phyloP scores from a whole-genome alignment of 1,140 invertebrate genomes.

The Druon quercuslanigerum region DNA sequence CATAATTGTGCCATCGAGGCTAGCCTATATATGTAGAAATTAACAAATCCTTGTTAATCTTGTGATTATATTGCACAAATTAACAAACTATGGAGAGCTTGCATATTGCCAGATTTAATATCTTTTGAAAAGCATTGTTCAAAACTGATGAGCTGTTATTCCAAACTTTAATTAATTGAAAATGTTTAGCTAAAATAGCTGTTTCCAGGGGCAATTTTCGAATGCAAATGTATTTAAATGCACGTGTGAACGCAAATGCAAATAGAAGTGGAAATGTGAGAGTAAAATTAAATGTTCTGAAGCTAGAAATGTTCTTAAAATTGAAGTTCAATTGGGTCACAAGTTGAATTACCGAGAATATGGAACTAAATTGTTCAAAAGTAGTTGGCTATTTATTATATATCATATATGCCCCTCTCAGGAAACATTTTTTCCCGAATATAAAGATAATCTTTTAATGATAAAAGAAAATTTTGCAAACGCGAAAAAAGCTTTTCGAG shows the following conservation, averaged over 20 bases:
- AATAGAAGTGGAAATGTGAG: no score
- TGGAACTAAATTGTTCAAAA: constrained; percentile 14
- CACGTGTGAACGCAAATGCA: not conserved
- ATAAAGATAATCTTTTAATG: not conserved
- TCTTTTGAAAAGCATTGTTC: no score
- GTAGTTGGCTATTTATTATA: constrained; percentile 15
- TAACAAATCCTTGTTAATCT: no score
- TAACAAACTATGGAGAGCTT: no score
- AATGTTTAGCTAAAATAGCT: not conserved
- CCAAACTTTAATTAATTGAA: not conserved
- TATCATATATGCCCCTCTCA: not conserved
- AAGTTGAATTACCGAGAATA: not conserved
- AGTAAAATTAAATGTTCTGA: no score
- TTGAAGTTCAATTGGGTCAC: constrained; percentile 23
- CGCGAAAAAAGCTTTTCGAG: no score
- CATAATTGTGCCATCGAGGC: no score
- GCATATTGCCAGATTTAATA: no score
- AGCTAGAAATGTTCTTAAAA: not conserved
- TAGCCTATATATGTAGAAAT: no score
- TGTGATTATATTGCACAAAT: no score
- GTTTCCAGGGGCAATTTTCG: not conserved
- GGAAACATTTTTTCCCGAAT: not conserved
- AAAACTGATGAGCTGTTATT: no score
- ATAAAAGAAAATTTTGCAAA: no score
- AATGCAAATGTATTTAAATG: constrained; percentile 22